Evolutionary conservation across 1,140 invertebrate genomes (phyloP), one percentile per base, ranked within the genome.

Genomic region (Charaxes varanes): DNA sequence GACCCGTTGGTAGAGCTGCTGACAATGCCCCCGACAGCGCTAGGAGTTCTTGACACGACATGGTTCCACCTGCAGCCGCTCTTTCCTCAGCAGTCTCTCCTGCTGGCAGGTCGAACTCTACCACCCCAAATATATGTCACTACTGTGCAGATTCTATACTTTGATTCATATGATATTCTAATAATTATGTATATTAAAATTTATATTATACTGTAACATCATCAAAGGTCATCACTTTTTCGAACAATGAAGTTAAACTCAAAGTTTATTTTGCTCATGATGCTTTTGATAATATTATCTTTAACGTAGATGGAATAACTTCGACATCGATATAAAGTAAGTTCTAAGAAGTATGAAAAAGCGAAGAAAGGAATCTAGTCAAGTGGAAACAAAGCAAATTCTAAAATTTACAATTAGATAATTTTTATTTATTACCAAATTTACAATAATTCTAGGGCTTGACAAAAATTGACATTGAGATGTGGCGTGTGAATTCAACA

Each of bases 1-100:
- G 93, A 21, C 93, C 93, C 3, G 95, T 96, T 10, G 95, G 95
- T 41, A 97, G 76, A 1, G 95, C 94, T 1, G 95, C 95, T 54
- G 94, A 94, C 14, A 98, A 88, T 5, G 95, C 94, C 23, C 96
- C 95, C 27, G 93, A 93, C 14, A 97, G 86, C 16, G 95, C 95
- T 23, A 98, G 85, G 1, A 97, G 86, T 84, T 98, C 95, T 78
- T 95, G 94, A 82, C 94, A 97, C 1, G 94, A 96, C 88, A 96
- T 92, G 5, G 89, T 88, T 10, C 84, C 80, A 14, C 73, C 79
- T 0, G 74, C 71, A 0, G 71, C 79, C 1, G 81, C 72, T 4
- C 77, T 56, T 16, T 74, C 73, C 45, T 79, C 79, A 2, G 59
- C 73, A 2, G 60, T 60, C 16, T 79, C 78, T 41, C 72, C 76